Conservation (phyloP, 2,888 invertebrate species). For the Hybos culiciformis region DNA sequence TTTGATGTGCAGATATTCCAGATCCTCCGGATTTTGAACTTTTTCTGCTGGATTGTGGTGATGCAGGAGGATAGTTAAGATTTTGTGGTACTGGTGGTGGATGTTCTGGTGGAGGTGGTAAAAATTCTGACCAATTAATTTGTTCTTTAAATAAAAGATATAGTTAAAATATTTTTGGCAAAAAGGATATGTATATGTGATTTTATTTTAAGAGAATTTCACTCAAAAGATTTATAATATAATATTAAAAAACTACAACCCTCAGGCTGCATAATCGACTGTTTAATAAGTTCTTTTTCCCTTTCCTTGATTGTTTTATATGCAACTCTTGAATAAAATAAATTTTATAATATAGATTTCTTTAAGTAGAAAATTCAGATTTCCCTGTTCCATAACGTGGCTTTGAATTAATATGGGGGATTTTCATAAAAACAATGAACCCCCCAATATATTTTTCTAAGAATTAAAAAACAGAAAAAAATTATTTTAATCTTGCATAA, state of each 20-base stretch:
- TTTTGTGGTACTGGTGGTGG: conserved; percentile 40
- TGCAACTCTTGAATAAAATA: too few species aligned
- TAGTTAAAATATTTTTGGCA: not conserved
- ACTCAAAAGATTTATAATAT: conserved; percentile 7
- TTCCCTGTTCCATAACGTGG: too few species aligned
- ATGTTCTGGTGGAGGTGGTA: conserved; percentile 47
- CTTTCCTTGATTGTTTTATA: too few species aligned
- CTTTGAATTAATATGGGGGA: too few species aligned
- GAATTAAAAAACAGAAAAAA: too few species aligned
- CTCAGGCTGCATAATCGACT: too few species aligned
- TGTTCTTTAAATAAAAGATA: conserved; percentile 24
- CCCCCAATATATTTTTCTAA: too few species aligned
- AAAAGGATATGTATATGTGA: not conserved
- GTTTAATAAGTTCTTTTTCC: too few species aligned
- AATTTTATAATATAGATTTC: too few species aligned
- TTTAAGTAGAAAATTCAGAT: too few species aligned
- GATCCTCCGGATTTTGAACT: conserved; percentile 35
- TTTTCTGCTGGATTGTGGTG: conserved; percentile 33
- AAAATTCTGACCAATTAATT: conserved; percentile 44
- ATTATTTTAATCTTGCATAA: too few species aligned
- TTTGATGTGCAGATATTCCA: conserved; percentile 34
- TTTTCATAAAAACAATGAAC: too few species aligned
- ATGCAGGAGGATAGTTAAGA: conserved; percentile 29
- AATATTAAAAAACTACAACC: conserved; percentile 1
- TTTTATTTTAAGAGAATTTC: not conserved